Evolutionary conservation across 2,797 vertebrate species (phyloP).

Genomic region (Arctocebus calabarensis): DNA sequence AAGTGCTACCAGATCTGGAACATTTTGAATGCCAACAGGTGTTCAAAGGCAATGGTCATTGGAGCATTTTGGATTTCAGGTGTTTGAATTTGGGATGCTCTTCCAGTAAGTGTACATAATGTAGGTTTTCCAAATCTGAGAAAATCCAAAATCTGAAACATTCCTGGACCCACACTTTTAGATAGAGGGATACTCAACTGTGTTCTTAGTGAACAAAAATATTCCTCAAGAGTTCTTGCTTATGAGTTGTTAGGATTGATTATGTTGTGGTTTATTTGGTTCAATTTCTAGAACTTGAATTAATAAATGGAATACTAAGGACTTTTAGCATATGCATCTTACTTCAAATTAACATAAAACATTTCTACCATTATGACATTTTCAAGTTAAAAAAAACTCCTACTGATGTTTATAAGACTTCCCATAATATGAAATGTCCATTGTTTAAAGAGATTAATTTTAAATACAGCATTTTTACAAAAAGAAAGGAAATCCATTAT

Average conservation of each 20-base stretch:
- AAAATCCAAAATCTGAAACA: neutral
- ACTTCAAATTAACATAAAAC: constrained; percentile 32
- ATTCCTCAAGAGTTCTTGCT: neutral
- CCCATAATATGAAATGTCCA: neutral
- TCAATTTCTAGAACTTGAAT: constrained; percentile 29
- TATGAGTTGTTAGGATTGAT: constrained; percentile 24
- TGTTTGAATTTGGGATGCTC: neutral
- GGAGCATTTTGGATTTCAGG: neutral
- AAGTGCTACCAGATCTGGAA: neutral
- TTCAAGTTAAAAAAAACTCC: constrained; percentile 21
- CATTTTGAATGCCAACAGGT: neutral
- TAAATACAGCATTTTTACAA: constrained; percentile 19
- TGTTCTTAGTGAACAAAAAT: neutral
- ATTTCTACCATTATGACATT: neutral
- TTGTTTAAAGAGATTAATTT: constrained; percentile 32
- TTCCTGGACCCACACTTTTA: neutral
- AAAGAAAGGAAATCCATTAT: constrained; percentile 35
- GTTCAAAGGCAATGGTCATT: neutral
- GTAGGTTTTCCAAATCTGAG: neutral
- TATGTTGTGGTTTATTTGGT: neutral
- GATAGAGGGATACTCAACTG: neutral
- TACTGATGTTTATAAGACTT: neutral
- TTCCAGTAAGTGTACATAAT: neutral
- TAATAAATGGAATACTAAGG: neutral
- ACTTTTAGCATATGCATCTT: neutral